Conservation (phyloP, 1,140 invertebrate species). For the Calycopis cecrops region DNA sequence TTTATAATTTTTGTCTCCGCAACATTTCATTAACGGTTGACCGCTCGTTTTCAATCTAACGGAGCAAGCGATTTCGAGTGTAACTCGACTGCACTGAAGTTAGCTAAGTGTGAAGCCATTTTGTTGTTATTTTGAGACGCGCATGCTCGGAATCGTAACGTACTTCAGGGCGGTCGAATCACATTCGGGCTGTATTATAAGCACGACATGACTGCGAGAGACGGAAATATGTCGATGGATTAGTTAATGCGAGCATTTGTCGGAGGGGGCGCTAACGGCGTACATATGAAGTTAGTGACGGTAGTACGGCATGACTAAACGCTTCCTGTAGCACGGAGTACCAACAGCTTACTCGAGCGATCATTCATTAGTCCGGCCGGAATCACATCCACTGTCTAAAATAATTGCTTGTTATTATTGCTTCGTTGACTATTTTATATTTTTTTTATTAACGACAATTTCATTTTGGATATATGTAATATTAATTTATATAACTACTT, state of each 20-base stretch:
- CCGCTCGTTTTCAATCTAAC: no score
- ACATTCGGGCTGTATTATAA: no score
- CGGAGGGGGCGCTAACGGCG: background rate
- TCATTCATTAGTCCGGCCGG: background rate
- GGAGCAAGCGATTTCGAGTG: no score
- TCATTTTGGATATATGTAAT: background rate
- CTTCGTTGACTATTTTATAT: background rate
- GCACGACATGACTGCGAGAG: background rate
- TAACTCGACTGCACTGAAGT: no score
- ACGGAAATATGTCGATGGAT: background rate
- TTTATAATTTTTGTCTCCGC: no score
- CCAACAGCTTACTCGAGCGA: background rate
- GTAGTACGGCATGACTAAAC: conserved; percentile 11
- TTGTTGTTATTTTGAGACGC: no score
- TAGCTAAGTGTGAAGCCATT: no score
- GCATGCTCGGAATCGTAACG: no score
- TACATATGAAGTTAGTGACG: conserved; percentile 11
- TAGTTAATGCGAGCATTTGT: background rate
- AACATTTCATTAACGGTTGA: no score
- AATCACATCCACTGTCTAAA: background rate
- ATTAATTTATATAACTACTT: background rate
- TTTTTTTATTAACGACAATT: background rate
- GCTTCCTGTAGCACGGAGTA: background rate
- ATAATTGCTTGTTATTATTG: conserved; percentile 4
- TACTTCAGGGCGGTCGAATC: no score